phyloP scores from a whole-genome alignment of 2,113 vertebrate genomes.

The Colistium nudipinnis region DNA sequence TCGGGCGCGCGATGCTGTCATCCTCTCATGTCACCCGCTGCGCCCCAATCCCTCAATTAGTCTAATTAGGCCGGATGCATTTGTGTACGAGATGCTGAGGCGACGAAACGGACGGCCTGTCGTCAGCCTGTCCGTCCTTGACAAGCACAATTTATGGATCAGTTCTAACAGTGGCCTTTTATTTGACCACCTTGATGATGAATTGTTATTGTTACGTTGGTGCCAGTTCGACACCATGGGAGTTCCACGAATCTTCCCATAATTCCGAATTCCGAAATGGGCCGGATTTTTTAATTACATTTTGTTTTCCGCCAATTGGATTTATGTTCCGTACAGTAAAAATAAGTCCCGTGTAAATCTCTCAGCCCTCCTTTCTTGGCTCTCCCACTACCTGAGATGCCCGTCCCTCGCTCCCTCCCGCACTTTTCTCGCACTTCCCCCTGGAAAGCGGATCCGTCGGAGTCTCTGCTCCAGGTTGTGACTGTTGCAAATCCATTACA shows the following conservation, averaged over 20 bases:
- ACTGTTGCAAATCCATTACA: constrained; percentile 81
- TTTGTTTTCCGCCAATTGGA: not conserved
- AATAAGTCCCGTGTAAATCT: not conserved
- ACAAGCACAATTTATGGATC: constrained; percentile 1
- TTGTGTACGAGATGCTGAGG: constrained; percentile 23
- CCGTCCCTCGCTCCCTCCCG: constrained; percentile 11
- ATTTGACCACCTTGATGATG: too few relatives aligned
- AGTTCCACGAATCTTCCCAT: constrained; percentile 10
- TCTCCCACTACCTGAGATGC: not conserved
- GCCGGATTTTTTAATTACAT: constrained; percentile 15
- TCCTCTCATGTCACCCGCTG: not conserved
- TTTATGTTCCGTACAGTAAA: not conserved
- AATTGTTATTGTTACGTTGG: too few relatives aligned
- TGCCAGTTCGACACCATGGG: constrained; percentile 5
- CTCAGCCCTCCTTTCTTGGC: not conserved
- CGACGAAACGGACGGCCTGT: constrained; percentile 13
- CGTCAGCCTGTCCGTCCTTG: not conserved
- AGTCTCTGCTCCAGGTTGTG: constrained; percentile 70
- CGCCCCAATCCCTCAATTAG: not conserved
- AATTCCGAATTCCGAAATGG: constrained; percentile 16
- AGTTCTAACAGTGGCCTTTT: not conserved
- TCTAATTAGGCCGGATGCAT: not conserved
- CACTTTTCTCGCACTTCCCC: constrained; percentile 29
- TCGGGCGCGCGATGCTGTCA: too few relatives aligned
- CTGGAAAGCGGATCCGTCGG: constrained; percentile 54